These are phyloP conservation scores for Sinocyclocheilus maitianheensis DNA, from an alignment of 2,113 vertebrate genomes.

Conservation along the genomic window DNA sequence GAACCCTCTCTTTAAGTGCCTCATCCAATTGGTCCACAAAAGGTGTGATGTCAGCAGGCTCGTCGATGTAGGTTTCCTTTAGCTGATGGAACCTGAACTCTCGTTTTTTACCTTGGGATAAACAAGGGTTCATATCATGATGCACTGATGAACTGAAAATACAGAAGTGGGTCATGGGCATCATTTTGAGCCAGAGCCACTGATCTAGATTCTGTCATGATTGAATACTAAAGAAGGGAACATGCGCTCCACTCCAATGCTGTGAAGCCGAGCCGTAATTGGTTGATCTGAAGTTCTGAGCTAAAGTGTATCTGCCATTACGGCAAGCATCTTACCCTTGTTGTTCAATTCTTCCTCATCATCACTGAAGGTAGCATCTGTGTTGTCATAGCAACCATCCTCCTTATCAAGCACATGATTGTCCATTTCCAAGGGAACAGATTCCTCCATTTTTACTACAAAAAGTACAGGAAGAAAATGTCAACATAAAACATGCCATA, in stretches of 20 bases:
- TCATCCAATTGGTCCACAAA: slow-evolving; percentile 95
- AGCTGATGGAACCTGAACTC: slow-evolving; percentile 96
- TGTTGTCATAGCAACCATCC: slow-evolving; percentile 91
- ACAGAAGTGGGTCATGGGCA: not conserved
- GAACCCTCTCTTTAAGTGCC: slow-evolving; percentile 89
- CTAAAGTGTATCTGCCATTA: not conserved
- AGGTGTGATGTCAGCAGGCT: slow-evolving; percentile 91
- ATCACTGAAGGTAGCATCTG: slow-evolving; percentile 92
- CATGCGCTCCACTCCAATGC: not conserved
- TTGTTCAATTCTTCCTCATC: slow-evolving; percentile 91
- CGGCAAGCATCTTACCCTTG: slow-evolving; percentile 78
- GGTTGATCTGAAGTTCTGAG: not conserved
- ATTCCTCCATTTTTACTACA: slow-evolving; percentile 91
- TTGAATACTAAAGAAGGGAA: not conserved
- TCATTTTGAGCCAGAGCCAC: not conserved
- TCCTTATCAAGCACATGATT: slow-evolving; percentile 93
- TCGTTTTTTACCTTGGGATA: slow-evolving; percentile 85
- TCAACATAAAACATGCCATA: not conserved
- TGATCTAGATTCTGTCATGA: not conserved
- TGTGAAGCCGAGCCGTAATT: not conserved
- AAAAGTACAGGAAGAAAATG: not conserved
- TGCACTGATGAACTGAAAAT: not conserved
- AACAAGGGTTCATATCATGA: not conserved
- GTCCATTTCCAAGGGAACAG: slow-evolving; percentile 88
- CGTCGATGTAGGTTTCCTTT: slow-evolving; percentile 89